These are phyloP conservation scores for Gallinago undulata DNA, from an alignment of 2,113 vertebrate genomes.

Conservation along the genomic window DNA sequence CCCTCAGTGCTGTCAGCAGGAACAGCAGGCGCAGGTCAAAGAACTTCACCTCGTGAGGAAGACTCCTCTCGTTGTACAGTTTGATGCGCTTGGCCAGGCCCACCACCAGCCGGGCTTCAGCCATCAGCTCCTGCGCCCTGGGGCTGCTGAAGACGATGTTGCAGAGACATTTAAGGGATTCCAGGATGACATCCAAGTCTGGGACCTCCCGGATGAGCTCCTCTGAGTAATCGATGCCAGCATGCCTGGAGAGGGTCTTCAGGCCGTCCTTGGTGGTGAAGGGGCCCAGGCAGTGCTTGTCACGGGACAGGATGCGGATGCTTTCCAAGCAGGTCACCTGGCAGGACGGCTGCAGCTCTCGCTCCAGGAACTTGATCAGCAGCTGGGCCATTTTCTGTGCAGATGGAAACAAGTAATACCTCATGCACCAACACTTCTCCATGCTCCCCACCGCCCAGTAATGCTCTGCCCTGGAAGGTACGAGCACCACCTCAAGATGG, in stretches of 20 bases:
- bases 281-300: conserved; percentile 81
- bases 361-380: conserved; percentile 81
- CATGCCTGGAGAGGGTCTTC: conserved; percentile 78
- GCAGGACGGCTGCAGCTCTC: conserved; percentile 84
- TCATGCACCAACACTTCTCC: fast-evolving
- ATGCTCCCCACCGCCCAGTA: fast-evolving
- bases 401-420: neutral
- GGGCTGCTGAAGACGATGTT: conserved; percentile 89
- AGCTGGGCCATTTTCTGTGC: conserved; percentile 83
- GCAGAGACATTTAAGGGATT: conserved; percentile 91
- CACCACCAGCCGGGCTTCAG: conserved; percentile 79
- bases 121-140: conserved; percentile 78
- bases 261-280: conserved; percentile 80
- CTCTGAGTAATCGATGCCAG: conserved; percentile 68
- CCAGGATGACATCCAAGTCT: conserved; percentile 85
- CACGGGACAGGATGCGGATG: conserved; percentile 89
- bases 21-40: conserved; percentile 91
- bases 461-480: neutral
- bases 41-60: conserved; percentile 86
- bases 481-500: fast-evolving
- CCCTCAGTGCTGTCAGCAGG: conserved; percentile 85
- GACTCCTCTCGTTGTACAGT: conserved; percentile 74
- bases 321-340: conserved; percentile 88
- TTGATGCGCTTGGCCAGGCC: conserved; percentile 82
- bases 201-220: conserved; percentile 66